Conservation (phyloP, 2,888 invertebrate genomes). For the Phaedon cochleariae region DNA sequence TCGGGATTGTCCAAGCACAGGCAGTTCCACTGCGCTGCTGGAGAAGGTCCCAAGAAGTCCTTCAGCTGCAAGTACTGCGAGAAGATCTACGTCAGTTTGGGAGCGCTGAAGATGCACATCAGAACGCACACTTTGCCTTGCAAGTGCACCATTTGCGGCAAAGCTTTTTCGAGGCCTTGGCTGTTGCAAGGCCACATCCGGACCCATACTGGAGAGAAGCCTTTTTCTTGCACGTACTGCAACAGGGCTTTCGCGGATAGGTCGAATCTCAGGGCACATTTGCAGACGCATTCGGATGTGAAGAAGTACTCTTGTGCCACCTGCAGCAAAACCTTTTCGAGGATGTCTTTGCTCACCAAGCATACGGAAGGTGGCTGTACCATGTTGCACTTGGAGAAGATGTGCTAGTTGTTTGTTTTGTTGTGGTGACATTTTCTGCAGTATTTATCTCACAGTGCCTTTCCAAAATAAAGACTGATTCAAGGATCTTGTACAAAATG, state of each 20-base stretch:
- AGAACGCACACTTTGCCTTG: constrained; percentile 97
- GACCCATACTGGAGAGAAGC: constrained; percentile 98
- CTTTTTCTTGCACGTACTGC: constrained; percentile 95
- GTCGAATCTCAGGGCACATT: constrained; percentile 93
- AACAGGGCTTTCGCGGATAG: constrained; percentile 96
- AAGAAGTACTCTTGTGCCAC: constrained; percentile 95
- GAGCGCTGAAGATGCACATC: constrained; percentile 98
- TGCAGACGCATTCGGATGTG: constrained; percentile 97
- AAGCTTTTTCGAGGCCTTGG: constrained; percentile 98
- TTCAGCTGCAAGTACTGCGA: constrained; percentile 97
- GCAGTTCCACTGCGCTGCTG: constrained; percentile 93
- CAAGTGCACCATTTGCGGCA: constrained; percentile 95
- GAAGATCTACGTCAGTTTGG: constrained; percentile 93
- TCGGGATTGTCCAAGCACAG: constrained; percentile 95
- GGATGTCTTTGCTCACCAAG: constrained; percentile 94
- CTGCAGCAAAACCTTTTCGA: constrained; percentile 95
- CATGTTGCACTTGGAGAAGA: constrained; percentile 52
- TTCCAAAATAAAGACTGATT: constrained; percentile 49
- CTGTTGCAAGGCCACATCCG: constrained; percentile 96
- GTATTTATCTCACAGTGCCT: constrained; percentile 50
- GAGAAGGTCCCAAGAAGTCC: constrained; percentile 85
- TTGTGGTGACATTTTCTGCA: constrained; percentile 37
- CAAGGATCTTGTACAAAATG: constrained; percentile 51
- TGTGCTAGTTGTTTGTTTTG: constrained; percentile 41
- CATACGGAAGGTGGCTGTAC: constrained; percentile 88